These are phyloP conservation scores for Mizuhopecten yessoensis DNA, from an alignment of 1,140 invertebrate genomes.

Conservation along the genomic window DNA sequence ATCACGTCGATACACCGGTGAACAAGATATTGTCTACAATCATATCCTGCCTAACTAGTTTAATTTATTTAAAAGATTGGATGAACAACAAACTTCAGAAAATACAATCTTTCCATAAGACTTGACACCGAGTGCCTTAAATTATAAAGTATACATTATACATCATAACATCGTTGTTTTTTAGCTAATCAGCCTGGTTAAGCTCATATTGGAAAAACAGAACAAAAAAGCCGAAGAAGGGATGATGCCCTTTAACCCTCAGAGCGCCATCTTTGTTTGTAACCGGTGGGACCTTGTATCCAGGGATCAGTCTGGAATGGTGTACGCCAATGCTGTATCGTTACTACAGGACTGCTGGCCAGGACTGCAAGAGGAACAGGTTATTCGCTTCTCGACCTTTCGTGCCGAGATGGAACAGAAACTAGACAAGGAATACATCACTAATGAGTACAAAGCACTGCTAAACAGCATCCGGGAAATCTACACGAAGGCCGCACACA, in stretches of 20 bases:
- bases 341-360: conserved; percentile 72
- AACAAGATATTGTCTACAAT: no score
- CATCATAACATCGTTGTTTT: no score
- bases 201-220: conserved; percentile 66
- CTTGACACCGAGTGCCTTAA: no score
- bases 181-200: conserved; percentile 73
- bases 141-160: no score
- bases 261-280: conserved; percentile 74
- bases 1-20: no score
- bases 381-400: conserved; percentile 67
- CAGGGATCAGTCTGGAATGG: conserved; percentile 58
- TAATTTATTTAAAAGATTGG: no score
- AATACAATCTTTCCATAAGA: no score
- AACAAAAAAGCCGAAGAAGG: conserved; percentile 53
- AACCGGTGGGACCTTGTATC: conserved; percentile 74
- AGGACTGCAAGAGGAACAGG: conserved; percentile 60
- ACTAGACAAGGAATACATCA: conserved; percentile 65
- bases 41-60: no score
- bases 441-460: conserved; percentile 61
- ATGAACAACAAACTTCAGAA: no score
- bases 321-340: conserved; percentile 66
- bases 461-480: conserved; percentile 65
- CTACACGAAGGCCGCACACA: conserved; percentile 58
- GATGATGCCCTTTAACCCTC: conserved; percentile 62
- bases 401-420: conserved; percentile 60